phyloP scores from a whole-genome alignment of 2,888 invertebrate species.

The Thera britannica region DNA sequence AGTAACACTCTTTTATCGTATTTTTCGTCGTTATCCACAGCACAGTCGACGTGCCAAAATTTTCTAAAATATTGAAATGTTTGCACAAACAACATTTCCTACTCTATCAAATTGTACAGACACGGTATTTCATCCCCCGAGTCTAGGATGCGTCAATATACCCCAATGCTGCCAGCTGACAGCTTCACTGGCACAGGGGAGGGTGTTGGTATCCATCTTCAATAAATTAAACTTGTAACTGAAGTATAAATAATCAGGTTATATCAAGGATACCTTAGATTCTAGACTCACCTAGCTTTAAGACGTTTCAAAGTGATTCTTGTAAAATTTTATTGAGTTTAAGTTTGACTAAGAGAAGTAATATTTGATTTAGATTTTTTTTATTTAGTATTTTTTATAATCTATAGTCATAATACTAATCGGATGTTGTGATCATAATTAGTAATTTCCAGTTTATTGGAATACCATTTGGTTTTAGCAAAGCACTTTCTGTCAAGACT shows the following conservation, averaged over 20 bases:
- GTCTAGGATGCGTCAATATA: constrained; percentile 1
- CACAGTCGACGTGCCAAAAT: background rate
- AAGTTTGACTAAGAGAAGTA: no score
- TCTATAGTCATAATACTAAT: background rate
- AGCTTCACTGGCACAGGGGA: constrained; percentile 4
- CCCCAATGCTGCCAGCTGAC: constrained; percentile 8
- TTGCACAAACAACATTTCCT: background rate
- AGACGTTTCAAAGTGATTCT: no score
- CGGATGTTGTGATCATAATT: background rate
- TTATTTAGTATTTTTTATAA: no score
- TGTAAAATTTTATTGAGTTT: no score
- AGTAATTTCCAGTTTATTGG: background rate
- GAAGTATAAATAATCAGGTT: no score
- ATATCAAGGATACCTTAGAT: no score
- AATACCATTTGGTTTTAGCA: background rate
- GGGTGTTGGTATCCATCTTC: background rate
- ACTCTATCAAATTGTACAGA: constrained; percentile 10
- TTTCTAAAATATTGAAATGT: background rate
- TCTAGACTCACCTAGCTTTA: no score
- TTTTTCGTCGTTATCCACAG: background rate
- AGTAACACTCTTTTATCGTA: no score
- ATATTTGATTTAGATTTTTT: no score
- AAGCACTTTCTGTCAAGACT: no score
- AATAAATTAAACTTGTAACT: background rate
- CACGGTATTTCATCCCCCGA: constrained; percentile 9